Evolutionary conservation across 2,888 invertebrate species (phyloP), one percentile per base, ranked within the genome.

Genomic region (Drosophila acutilabella): DNA sequence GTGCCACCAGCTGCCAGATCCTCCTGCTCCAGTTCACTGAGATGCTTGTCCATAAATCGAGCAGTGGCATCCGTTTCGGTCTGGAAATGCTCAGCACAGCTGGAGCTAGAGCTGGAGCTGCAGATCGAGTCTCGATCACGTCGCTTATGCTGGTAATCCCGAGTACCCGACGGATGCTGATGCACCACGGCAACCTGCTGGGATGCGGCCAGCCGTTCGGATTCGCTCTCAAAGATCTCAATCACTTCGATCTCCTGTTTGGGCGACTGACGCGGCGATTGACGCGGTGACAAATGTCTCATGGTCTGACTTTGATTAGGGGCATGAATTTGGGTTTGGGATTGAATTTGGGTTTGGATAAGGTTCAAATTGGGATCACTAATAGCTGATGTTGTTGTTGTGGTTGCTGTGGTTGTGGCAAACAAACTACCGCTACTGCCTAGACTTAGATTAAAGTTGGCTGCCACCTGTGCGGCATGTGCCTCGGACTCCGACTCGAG

Each of bases 21-120:
- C 80, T 93, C 92, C 68, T 90, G 91, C 75, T 92, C 91, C 51
- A 93, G 84, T 64, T 92, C 92, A 67, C 92, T 90, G 61, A 93
- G 88, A 77, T 93, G 92, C 75, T 91, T 92, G 86, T 93, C 92
- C 92, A 93, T 92, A 56, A 85, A 91, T 59, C 91, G 88, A 8
- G 89, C 80, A 42, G 87, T 85, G 57, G 80, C 87, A 50, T 85
- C 81, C 16, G 73, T 58, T 0, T 80, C 78, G 14, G 76, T 54
- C 45, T 30, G 48, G 1, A 11, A 59, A 4, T 59, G 89, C 79
- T 58, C 84, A 69, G 59, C 81, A 11, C 26, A 16, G 88, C 2
- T 54, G 23, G 23, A 23, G 23, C 23, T 23, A 23, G 23, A 23
- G 23, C 23, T 23, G 23, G 30, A 1, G 2, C 30, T 51, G 38